These are phyloP conservation scores for Agrotis ipsilon DNA, from an alignment of 2,888 invertebrate genomes.

Conservation along the genomic window DNA sequence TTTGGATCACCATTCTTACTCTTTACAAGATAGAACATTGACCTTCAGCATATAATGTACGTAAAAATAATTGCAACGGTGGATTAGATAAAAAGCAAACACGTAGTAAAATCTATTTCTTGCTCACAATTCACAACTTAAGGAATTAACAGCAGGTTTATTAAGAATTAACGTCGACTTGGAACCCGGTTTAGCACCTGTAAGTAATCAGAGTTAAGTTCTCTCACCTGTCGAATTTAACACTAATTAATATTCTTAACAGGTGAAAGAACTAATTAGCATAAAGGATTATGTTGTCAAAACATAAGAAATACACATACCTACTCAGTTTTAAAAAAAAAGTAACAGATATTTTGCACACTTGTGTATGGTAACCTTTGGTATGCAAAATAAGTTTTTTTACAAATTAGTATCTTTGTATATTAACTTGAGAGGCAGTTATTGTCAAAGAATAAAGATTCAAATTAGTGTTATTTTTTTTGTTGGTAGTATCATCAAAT, in stretches of 20 bases:
- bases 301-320: slow-evolving; percentile 10
- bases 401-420: too few species aligned
- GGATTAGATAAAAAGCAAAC: background rate
- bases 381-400: too few species aligned
- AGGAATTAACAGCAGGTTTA: background rate
- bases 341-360: too few species aligned
- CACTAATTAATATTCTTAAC: slow-evolving; percentile 20
- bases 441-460: too few species aligned
- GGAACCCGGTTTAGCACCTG: slow-evolving; percentile 32
- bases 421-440: too few species aligned
- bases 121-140: slow-evolving; percentile 9
- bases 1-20: background rate
- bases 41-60: slow-evolving; percentile 3
- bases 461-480: too few species aligned
- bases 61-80: background rate
- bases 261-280: slow-evolving; percentile 21
- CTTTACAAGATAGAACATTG: background rate
- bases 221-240: slow-evolving; percentile 13
- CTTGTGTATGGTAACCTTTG: too few species aligned
- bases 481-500: too few species aligned
- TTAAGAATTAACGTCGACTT: slow-evolving; percentile 41
- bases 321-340: too few species aligned
- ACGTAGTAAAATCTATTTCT: background rate
- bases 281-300: slow-evolving; percentile 25
- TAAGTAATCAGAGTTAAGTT: background rate